Conservation (phyloP, 2,113 vertebrate genomes). For the Psilopsiagon aymara region DNA sequence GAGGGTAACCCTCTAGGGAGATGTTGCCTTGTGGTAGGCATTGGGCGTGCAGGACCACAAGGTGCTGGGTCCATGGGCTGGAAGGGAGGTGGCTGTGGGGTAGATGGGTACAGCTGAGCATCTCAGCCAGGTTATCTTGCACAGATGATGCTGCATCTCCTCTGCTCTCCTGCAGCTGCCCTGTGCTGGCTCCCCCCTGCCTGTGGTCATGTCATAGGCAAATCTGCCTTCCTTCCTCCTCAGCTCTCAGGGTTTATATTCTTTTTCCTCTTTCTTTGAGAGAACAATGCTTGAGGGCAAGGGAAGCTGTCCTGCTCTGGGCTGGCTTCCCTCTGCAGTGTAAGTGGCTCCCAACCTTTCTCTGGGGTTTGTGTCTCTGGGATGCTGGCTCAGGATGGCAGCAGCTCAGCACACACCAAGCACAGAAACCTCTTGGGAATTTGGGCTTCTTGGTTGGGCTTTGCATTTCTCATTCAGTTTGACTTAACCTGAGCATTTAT, state of each 20-base stretch:
- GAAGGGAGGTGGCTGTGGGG: neutral
- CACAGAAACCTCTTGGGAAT: neutral
- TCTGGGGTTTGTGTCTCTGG: neutral
- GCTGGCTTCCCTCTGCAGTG: neutral
- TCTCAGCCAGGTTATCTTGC: accelerated
- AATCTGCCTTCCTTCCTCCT: neutral
- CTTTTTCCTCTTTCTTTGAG: neutral
- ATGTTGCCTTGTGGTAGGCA: accelerated
- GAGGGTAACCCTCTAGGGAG: accelerated
- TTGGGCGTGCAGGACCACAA: accelerated
- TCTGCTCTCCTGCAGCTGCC: accelerated
- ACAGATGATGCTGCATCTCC: accelerated
- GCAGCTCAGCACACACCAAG: neutral
- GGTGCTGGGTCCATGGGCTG: accelerated
- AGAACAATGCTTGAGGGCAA: neutral
- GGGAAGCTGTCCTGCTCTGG: neutral
- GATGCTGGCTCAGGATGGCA: neutral
- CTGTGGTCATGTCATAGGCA: neutral
- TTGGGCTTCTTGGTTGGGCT: neutral
- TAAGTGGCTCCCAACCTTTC: neutral
- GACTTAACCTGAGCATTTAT: neutral
- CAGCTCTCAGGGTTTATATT: neutral
- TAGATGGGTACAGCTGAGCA: neutral
- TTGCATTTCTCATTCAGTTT: neutral
- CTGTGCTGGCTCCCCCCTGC: neutral